Base-by-base conservation (phyloP, 2,888 invertebrate genomes). In the Deilephila porcellus region DNA sequence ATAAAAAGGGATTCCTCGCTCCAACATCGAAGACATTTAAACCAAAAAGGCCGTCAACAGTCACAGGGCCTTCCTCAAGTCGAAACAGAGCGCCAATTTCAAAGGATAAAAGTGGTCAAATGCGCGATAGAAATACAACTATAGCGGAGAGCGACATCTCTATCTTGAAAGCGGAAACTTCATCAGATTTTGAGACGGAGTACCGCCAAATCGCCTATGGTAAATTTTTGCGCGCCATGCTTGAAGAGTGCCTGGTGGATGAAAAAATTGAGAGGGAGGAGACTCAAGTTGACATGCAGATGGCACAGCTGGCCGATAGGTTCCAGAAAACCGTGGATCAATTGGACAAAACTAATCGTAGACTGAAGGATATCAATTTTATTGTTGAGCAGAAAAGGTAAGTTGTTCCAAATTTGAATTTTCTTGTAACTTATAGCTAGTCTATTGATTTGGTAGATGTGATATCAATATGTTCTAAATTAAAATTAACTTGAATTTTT, bases 311-410 rank as follows among this genome's bases (percentile, higher is more conserved):
- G 17, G 91, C 92, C 0, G 91, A 93, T 60, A 86, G 95, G 20
- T 93, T 95, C 64, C 89, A 92, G 76, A 88, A 93, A 74, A 94
- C 94, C 0, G 87, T 91, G 75, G 87, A 91, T 29, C 86, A 93
- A 72, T 80, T 95, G 5, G 92, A 95, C 70, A 92, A 92, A 80
- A 94, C 95, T 0, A 93, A 90, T 77, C 83, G 87, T 56, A 84
- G 94, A 20, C 75, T 95, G 67, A 95, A 93, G 75, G 93, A 94
- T 74, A 92, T 95, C 59, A 90, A 89, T 1, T 95, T 95, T 87
- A 87, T 91, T 62, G 90, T 89, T 0, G 95, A 95, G 79, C 93
- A 94, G 75, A 90, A 94, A 73, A 88, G 94, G 95, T 93, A 71
- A 73, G 37, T 45, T 56, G 70, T 5, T 60, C 60, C 37, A 63